Conservation (phyloP, 2,113 vertebrate genomes). For the Callipepla squamata region DNA sequence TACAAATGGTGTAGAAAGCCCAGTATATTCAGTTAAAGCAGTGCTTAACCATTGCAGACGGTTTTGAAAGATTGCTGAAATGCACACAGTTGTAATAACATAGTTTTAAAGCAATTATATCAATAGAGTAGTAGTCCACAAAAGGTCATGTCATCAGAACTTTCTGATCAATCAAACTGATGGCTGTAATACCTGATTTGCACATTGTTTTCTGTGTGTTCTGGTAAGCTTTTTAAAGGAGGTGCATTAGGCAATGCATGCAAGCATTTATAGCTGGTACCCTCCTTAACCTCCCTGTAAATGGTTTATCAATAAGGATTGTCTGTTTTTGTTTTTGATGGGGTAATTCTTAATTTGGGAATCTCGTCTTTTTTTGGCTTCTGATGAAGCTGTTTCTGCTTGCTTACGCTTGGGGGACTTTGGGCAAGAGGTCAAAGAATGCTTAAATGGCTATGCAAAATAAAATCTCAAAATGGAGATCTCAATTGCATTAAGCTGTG, state of each 20-base stretch:
- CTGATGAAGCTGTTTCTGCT: not conserved
- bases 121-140: not conserved
- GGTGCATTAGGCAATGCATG: not conserved
- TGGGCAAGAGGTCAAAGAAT: not conserved
- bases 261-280: not conserved
- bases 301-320: not conserved
- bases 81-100: not conserved
- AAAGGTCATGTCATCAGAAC: not conserved
- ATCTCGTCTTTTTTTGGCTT: not conserved
- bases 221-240: not conserved
- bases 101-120: not conserved
- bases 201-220: not conserved
- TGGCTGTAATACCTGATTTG: not conserved
- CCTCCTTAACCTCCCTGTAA: not conserved
- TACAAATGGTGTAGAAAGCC: not conserved
- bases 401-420: not conserved
- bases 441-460: not conserved
- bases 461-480: not conserved
- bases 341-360: not conserved
- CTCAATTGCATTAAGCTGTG: not conserved
- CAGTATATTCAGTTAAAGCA: conserved; percentile 13
- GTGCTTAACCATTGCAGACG: not conserved
- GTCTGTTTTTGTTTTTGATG: not conserved
- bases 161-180: conserved; percentile 9
- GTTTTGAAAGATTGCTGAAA: conserved; percentile 36